Conservation (phyloP, 1,140 invertebrate species). For the Ceratina calcarata region DNA sequence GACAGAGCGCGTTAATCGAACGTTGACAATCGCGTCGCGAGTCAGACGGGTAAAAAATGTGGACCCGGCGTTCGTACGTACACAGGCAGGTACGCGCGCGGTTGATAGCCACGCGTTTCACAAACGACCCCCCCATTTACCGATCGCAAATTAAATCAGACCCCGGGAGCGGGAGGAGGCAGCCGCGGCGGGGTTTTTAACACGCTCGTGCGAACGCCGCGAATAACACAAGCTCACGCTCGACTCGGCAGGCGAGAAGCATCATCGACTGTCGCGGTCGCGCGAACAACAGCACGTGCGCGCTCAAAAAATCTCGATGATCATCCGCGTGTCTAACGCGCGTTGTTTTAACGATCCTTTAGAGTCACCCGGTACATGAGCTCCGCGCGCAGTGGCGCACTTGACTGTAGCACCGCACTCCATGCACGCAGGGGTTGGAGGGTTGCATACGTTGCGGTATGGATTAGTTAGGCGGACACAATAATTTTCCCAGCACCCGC, state of each 20-base stretch:
- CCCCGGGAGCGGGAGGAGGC: background rate
- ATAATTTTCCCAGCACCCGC: conserved; percentile 72
- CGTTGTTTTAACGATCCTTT: conserved; percentile 53
- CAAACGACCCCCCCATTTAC: conserved; percentile 16
- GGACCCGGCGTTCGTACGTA: too few species aligned
- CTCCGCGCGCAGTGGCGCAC: conserved; percentile 72
- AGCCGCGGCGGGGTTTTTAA: background rate
- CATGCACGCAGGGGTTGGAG: conserved; percentile 69
- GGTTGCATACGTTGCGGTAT: conserved; percentile 75
- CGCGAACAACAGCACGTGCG: conserved; percentile 7
- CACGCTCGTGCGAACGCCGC: background rate
- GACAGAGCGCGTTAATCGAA: conserved; percentile 26
- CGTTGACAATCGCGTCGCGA: background rate
- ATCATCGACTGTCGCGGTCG: conserved; percentile 33
- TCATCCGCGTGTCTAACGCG: conserved; percentile 19
- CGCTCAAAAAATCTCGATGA: conserved; percentile 41
- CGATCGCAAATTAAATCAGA: conserved; percentile 23
- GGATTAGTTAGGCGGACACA: conserved; percentile 78
- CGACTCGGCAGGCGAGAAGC: conserved; percentile 3
- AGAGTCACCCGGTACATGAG: conserved; percentile 69
- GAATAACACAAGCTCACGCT: background rate
- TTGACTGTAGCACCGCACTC: conserved; percentile 76
- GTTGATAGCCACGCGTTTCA: background rate
- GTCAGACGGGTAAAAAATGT: background rate
- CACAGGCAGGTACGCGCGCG: too few species aligned